Conservation (phyloP, 2,797 vertebrate genomes). For the Falco concolor region DNA sequence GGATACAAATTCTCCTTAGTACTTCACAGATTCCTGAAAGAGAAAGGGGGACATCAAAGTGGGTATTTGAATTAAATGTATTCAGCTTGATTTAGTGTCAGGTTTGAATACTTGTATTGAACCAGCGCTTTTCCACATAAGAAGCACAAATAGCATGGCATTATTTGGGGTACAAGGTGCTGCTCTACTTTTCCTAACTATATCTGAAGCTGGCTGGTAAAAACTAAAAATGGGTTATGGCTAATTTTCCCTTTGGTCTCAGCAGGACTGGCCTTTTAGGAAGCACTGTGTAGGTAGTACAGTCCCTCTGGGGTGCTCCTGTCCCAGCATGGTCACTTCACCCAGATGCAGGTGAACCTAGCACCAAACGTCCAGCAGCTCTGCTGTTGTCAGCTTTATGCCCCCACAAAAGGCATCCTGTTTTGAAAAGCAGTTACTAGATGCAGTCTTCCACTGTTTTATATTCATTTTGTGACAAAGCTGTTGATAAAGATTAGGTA, state of each 20-base stretch:
- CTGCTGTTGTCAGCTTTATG: background rate
- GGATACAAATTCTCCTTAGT: background rate
- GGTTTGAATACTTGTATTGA: background rate
- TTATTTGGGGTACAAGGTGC: rapidly evolving
- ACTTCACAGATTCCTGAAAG: background rate
- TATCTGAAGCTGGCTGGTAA: background rate
- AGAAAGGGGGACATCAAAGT: background rate
- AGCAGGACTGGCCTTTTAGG: background rate
- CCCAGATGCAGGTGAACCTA: background rate
- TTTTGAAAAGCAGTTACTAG: background rate
- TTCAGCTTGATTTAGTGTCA: background rate
- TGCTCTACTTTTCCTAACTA: background rate
- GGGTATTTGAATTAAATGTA: background rate
- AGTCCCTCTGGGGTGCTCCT: background rate
- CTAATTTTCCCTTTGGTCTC: background rate
- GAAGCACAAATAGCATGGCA: rapidly evolving
- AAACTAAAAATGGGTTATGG: background rate
- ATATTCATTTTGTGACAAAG: background rate
- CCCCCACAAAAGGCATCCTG: background rate
- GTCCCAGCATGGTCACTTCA: rapidly evolving
- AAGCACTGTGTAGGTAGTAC: background rate
- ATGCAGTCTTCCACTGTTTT: background rate
- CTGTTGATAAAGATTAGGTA: background rate
- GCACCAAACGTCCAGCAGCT: background rate
- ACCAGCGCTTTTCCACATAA: background rate